phyloP scores from a whole-genome alignment of 2,113 vertebrate genomes.

The Natator depressus region DNA sequence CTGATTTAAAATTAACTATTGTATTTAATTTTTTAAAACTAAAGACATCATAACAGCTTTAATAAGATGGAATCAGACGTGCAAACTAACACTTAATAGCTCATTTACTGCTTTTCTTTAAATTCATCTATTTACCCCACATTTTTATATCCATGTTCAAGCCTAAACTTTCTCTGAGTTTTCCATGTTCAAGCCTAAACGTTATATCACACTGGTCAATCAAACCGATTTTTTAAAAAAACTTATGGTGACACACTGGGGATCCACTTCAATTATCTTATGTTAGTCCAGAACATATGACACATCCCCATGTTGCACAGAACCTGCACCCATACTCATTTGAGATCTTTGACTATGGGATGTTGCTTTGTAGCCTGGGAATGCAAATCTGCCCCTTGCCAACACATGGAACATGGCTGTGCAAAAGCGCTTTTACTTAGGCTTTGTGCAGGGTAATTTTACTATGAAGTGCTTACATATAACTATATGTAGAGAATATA shows the following conservation, averaged over 20 bases:
- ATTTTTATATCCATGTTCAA: background rate
- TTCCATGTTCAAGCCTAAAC: background rate
- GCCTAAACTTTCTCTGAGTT: background rate
- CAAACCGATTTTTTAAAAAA: background rate
- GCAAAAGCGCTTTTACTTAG: accelerated
- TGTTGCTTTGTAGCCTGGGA: background rate
- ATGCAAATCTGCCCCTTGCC: background rate
- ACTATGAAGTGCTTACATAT: background rate
- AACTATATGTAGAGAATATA: background rate
- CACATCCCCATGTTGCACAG: background rate
- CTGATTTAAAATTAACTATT: background rate
- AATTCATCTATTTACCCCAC: background rate
- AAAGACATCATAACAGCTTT: background rate
- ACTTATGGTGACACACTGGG: background rate
- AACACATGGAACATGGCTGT: accelerated
- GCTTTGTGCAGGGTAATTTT: background rate
- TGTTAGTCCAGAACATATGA: background rate
- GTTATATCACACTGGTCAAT: background rate
- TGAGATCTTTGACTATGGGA: background rate
- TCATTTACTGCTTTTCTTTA: background rate
- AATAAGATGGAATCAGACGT: background rate
- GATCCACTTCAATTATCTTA: background rate
- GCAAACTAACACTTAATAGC: background rate
- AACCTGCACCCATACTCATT: background rate
- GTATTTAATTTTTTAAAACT: background rate